Evolutionary conservation across 1,140 invertebrate species (phyloP).

Genomic region (Drosophila sp.): DNA sequence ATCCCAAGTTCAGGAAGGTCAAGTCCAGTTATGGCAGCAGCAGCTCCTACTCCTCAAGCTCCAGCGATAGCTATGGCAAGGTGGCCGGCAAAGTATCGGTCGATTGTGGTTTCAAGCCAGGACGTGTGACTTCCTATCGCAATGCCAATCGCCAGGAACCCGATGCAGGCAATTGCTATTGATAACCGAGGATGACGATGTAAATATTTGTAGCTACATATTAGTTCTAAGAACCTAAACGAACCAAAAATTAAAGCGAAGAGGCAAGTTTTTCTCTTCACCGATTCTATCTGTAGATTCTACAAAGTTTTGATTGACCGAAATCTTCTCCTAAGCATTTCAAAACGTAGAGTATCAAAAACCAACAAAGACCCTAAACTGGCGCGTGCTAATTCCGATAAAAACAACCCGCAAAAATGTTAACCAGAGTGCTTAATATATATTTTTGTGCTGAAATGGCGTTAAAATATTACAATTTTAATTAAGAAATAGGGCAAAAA

Average conservation of each 20-base stretch:
- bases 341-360: too few species aligned
- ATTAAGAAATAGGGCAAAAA: not conserved
- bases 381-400: not conserved
- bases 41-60: conserved; percentile 35
- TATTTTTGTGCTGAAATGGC: not conserved
- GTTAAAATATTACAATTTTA: not conserved
- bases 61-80: conserved; percentile 52
- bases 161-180: conserved; percentile 44
- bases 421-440: not conserved
- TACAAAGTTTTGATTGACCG: too few species aligned
- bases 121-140: conserved; percentile 64
- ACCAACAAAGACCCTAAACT: not conserved
- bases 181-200: not conserved
- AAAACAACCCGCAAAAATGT: not conserved
- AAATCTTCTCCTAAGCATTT: too few species aligned
- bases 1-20: conserved; percentile 70
- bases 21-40: conserved; percentile 11
- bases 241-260: not conserved
- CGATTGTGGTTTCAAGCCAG: conserved; percentile 76
- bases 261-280: not conserved
- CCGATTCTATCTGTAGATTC: too few species aligned
- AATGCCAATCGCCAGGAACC: conserved; percentile 62
- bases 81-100: conserved; percentile 60
- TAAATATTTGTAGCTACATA: conserved; percentile 28
- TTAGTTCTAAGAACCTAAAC: not conserved